These are phyloP conservation scores for Drosophila buzzatii DNA, from an alignment of 2,888 invertebrate species.

Conservation along the genomic window DNA sequence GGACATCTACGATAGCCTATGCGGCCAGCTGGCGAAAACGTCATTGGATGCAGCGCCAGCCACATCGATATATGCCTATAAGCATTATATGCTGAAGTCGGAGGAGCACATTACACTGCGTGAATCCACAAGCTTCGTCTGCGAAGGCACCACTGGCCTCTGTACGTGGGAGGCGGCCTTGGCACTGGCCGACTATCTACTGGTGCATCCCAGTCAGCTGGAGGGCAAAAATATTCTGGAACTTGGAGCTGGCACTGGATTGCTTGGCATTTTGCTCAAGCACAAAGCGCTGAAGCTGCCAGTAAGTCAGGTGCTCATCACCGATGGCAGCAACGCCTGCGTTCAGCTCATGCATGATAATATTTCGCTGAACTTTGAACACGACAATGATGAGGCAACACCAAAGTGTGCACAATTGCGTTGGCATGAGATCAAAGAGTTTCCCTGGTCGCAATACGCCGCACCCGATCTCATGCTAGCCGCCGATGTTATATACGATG, in stretches of 20 bases:
- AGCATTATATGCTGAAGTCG: constrained; percentile 87
- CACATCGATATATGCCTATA: constrained; percentile 85
- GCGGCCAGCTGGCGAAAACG: constrained; percentile 44
- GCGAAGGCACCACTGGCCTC: constrained; percentile 92
- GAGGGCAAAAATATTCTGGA: constrained; percentile 88
- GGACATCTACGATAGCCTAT: constrained; percentile 88
- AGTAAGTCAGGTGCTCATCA: constrained; percentile 87
- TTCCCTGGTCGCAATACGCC: constrained; percentile 70
- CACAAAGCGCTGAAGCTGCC: constrained; percentile 86
- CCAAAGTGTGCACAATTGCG: constrained; percentile 75
- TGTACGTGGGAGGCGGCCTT: constrained; percentile 92
- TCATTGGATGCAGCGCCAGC: not conserved
- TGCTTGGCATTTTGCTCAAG: constrained; percentile 89
- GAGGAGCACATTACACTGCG: constrained; percentile 87
- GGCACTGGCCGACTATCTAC: constrained; percentile 90
- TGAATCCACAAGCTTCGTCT: constrained; percentile 90
- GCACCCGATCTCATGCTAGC: constrained; percentile 86
- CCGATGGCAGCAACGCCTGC: constrained; percentile 90
- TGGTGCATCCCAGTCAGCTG: constrained; percentile 86
- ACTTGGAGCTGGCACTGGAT: constrained; percentile 91
- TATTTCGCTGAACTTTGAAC: constrained; percentile 87
- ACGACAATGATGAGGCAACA: constrained; percentile 5
- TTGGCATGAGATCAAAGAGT: constrained; percentile 86
- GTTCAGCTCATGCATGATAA: constrained; percentile 88
- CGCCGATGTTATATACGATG: constrained; percentile 88